Base-by-base conservation (phyloP, 2,888 invertebrate species). In the Pyrocoelia pectoralis region DNA sequence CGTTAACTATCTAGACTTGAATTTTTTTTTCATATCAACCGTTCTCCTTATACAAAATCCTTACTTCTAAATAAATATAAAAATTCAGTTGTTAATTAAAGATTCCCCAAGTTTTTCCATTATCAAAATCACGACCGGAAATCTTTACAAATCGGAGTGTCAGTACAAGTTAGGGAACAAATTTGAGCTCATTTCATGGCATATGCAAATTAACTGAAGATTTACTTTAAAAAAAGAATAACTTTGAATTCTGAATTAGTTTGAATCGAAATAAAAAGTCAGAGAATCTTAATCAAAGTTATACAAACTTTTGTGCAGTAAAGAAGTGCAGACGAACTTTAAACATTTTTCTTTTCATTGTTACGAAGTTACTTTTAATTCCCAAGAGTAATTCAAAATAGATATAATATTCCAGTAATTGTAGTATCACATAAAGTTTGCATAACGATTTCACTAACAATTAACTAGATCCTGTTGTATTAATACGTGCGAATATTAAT, bases 151-250 rank as follows among this genome's bases (percentile, higher is more conserved):
- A 56, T 57, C 56, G 24, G 18, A 46, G 56, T 48, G 55, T 62
- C 61, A 52, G 14, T 62, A 56, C 61, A 62, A 62, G 61, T 57
- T 62, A 56, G 55, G 56, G 63, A 66, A 68, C 66, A 67, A 69
- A 69, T 68, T 67, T 62, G 53, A 65, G 64, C 63, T 66, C 64
- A 66, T 68, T 70, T 63, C 55, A 58, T 56, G 66, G 65, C 65
- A 68, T 67, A 67, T 69, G 67, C 69, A 70, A 66, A 70, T 70
- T 69, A 69, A 67, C 67, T 61, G 67, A 65, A 55, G 69, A 70
- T 58, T 62, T 52, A 58, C 56, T 60, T n/a, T 57, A 61, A 60
- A 58, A 68, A 67, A 67, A 68, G 67, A 68, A 66, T 67, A 71
- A 62, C 68, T 68, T 64, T 40, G 59, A 56, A 56, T 24, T 61